A percentile compares a stretch with the other conserved stretches of the same genome.
Conservation (phyloP, 2,797 vertebrate genomes). For the Lates japonicus region DNA sequence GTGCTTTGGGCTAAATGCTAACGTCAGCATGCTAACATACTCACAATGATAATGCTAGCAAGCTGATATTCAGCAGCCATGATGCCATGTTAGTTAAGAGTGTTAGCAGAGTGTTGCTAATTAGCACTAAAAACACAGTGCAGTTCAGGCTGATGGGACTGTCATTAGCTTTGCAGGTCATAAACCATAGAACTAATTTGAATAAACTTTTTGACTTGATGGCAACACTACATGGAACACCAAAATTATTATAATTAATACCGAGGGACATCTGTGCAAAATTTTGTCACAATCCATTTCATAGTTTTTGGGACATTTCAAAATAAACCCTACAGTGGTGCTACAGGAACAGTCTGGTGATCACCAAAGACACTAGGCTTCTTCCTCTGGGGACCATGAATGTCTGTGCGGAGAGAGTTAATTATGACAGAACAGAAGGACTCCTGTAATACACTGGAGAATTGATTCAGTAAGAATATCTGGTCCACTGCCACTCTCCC, state of each 20-base stretch:
- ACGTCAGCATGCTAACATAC: no score
- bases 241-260: not conserved
- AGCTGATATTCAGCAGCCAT: not conserved
- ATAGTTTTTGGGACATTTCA: not conserved
- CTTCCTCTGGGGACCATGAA: not conserved
- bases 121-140: not conserved
- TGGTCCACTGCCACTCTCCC: constrained; percentile 25
- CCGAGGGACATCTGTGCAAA: not conserved
- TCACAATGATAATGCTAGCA: not conserved
- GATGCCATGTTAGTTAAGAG: not conserved
- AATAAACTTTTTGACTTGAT: not conserved
- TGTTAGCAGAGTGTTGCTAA: not conserved
- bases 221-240: not conserved
- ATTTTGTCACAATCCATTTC: not conserved
- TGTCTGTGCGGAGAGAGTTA: constrained; percentile 4
- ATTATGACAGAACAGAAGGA: constrained; percentile 49
- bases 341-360: not conserved
- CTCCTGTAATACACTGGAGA: constrained; percentile 43
- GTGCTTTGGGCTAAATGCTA: not conserved
- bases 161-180: not conserved
- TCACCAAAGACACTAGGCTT: not conserved
- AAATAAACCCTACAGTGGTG: not conserved
- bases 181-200: not conserved
- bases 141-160: not conserved
- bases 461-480: constrained; percentile 58